A percentile compares a stretch with the other conserved stretches of the same genome.
These are phyloP conservation scores for Gymnogyps californianus DNA, from an alignment of 2,113 vertebrate genomes.

Conservation along the genomic window DNA sequence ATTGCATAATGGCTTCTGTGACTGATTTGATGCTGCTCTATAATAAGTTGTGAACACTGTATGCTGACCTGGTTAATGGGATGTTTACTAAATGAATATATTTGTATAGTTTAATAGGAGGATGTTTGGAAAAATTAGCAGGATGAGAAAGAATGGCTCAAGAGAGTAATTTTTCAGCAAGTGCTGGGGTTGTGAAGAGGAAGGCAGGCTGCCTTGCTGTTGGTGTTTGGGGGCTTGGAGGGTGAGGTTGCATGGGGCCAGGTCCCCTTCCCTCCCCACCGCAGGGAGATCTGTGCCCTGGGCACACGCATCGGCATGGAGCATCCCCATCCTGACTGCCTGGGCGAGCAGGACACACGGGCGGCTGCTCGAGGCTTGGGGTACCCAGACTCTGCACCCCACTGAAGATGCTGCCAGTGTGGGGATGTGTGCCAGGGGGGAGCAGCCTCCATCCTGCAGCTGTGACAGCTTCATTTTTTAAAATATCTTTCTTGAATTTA, in stretches of 20 bases:
- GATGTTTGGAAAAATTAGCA: slow-evolving; percentile 44
- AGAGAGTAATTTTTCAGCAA: not conserved
- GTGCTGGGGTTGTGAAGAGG: not conserved
- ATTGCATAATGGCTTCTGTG: slow-evolving; percentile 45
- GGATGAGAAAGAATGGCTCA: slow-evolving; percentile 7
- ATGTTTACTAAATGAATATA: slow-evolving; percentile 57
- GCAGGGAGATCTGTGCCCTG: not conserved
- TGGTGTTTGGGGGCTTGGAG: not conserved
- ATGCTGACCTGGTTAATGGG: slow-evolving; percentile 50
- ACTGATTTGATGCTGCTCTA: slow-evolving; percentile 26
- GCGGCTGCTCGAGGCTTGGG: not conserved
- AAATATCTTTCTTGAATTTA: not conserved
- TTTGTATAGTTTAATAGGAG: slow-evolving; percentile 48
- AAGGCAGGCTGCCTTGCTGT: not conserved
- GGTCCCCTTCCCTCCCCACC: not conserved
- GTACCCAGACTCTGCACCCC: not conserved
- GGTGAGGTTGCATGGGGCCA: not conserved
- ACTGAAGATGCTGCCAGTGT: not conserved
- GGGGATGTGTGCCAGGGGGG: not conserved
- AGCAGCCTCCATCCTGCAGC: not conserved
- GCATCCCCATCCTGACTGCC: not conserved
- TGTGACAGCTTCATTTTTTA: not conserved
- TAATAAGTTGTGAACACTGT: slow-evolving; percentile 43
- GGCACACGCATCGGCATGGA: rapidly evolving
- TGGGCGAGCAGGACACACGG: rapidly evolving